Base-by-base conservation (phyloP, 2,113 vertebrate species). In the Equus quagga region DNA sequence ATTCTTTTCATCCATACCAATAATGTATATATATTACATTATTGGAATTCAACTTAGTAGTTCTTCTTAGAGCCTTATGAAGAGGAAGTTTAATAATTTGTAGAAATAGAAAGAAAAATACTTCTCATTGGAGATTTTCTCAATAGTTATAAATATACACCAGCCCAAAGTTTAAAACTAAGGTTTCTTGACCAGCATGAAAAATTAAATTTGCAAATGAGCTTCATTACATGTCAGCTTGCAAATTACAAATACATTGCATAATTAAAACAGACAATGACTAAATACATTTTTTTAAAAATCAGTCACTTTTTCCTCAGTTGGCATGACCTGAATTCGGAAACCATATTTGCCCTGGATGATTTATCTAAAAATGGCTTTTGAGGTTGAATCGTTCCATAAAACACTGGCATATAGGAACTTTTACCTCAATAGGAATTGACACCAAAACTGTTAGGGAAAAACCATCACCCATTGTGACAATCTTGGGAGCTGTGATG, bases 281-380 rank as follows among this genome's bases (percentile, higher is more conserved):
- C 4, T 83, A 78, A 94, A 31, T 90, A 54, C 84, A 75, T 73
- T 85, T 92, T 92, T 89, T 89, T 0, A 58, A 82, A 91, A 82
- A 13, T 46, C 70, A 96, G 49, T 64, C 41, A 69, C 36, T 46
- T 81, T 78, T 60, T 65, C 21, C 51, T 97, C 73, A 93, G 76
- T 89, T 97, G 81, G 67, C 49, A 95, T 89, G 70, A 81, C 46
- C 72, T 95, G 51, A 97, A 96, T 96, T 96, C 51, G 96, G 54
- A 83, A 26, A 81, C n/a, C n/a, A 36, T 79, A 60, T 89, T 54
- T 97, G 23, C 41, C 79, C 79, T 95, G 85, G 9, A 79, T 92
- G 56, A 87, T 69, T 87, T 89, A 97, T 88, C n/a, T 93, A 83
- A 93, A 97, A 96, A 82, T 95, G 54, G 60, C 11, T 95, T 95